Evolutionary conservation across 2,113 vertebrate species (phyloP).

Genomic region (Leiothrix lutea): DNA sequence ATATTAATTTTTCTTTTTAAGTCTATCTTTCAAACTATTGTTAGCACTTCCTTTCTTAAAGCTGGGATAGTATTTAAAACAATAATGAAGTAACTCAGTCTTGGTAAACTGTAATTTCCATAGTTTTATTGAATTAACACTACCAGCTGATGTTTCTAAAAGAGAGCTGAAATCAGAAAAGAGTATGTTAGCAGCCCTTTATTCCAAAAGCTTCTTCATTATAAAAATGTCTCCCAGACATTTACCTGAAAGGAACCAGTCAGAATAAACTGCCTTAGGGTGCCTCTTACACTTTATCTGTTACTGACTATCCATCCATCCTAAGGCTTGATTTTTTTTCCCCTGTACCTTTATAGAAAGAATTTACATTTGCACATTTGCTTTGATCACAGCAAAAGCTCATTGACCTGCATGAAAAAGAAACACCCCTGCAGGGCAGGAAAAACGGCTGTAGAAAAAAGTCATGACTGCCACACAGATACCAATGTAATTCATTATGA

Average conservation of each 20-base stretch:
- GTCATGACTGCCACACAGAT: not conserved
- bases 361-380: not conserved
- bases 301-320: not conserved
- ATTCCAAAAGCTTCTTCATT: not conserved
- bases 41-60: not conserved
- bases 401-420: not conserved
- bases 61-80: not conserved
- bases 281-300: not conserved
- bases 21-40: not conserved
- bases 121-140: not conserved
- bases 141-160: not conserved
- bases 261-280: not conserved
- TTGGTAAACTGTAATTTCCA: not conserved
- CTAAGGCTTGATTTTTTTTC: rapidly evolving
- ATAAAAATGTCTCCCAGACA: not conserved
- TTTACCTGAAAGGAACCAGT: not conserved
- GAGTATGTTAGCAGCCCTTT: not conserved
- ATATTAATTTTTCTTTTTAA: not conserved
- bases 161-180: not conserved
- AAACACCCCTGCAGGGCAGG: not conserved
- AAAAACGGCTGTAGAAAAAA: not conserved
- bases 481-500: not conserved
- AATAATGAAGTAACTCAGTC: not conserved
- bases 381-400: not conserved
- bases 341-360: not conserved